Evolutionary conservation across 2,113 vertebrate genomes (phyloP).

Genomic region (Lagopus muta): DNA sequence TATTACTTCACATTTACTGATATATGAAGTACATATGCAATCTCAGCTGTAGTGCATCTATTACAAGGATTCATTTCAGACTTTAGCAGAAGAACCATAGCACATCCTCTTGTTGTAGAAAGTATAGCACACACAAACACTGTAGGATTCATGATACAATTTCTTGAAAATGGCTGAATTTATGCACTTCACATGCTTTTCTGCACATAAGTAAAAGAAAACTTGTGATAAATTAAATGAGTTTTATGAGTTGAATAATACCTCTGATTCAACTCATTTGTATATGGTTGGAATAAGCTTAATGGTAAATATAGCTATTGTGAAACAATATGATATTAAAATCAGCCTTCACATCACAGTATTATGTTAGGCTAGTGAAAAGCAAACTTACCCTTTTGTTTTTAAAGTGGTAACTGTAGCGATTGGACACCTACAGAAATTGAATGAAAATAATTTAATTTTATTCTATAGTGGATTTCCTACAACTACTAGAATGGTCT

Average conservation of each 20-base stretch:
- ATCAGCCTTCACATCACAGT: not conserved
- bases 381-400: not conserved
- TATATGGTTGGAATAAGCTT: not conserved
- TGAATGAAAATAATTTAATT: not conserved
- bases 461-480: not conserved
- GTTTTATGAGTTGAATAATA: not conserved
- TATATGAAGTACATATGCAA: not conserved
- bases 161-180: not conserved
- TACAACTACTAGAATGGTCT: not conserved
- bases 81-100: not conserved
- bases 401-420: not conserved
- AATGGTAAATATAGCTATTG: not conserved
- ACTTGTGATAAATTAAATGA: not conserved
- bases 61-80: not conserved
- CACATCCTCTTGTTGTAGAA: not conserved
- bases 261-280: not conserved
- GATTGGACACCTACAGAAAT: not conserved
- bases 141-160: not conserved
- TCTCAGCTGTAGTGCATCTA: not conserved
- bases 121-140: fast-evolving
- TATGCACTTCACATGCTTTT: not conserved
- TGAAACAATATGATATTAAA: not conserved
- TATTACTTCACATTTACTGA: not conserved
- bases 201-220: not conserved
- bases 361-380: not conserved